A percentile compares a stretch with the other conserved stretches of the same genome.
Conservation (phyloP, 2,797 vertebrate species). For the Sebastes hubbsi region DNA sequence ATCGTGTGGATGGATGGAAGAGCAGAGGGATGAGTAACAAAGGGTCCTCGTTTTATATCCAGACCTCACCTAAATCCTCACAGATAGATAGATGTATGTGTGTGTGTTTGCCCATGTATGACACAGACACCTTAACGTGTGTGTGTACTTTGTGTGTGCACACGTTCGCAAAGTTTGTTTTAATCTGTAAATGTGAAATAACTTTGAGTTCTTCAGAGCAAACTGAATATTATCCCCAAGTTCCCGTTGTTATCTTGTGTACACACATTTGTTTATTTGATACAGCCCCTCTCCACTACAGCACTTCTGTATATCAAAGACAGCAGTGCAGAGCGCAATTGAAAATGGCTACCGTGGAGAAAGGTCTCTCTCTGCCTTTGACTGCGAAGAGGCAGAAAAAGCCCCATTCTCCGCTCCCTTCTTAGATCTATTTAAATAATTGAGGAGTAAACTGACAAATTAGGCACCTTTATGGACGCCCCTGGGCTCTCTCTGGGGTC, state of each 20-base stretch:
- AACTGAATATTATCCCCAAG: conserved; percentile 75
- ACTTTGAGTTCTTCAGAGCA: conserved; percentile 70
- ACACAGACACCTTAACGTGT: neutral
- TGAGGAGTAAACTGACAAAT: conserved; percentile 87
- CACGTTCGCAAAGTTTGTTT: conserved; percentile 49
- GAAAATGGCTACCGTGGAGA: conserved; percentile 82
- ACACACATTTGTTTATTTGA: conserved; percentile 84
- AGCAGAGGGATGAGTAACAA: conserved; percentile 32
- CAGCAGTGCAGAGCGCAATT: conserved; percentile 74
- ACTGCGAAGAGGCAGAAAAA: conserved; percentile 74
- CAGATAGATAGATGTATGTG: neutral
- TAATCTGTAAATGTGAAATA: conserved; percentile 68
- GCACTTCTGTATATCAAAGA: conserved; percentile 81
- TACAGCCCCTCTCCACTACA: conserved; percentile 74
- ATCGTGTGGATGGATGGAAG: conserved; percentile 26
- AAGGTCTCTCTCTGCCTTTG: conserved; percentile 78
- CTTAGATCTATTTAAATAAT: conserved; percentile 87
- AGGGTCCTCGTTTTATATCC: conserved; percentile 4
- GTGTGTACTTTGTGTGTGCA: conserved; percentile 4
- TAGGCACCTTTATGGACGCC: conserved; percentile 86
- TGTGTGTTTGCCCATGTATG: conserved; percentile 18
- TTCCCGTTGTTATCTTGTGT: conserved; percentile 80
- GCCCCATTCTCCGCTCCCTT: conserved; percentile 76
- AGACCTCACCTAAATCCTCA: conserved; percentile 47
- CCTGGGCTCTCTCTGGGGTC: conserved; percentile 78